Evolutionary conservation across 1,140 invertebrate genomes (phyloP).

Genomic region (Drosophila kurseongensis): DNA sequence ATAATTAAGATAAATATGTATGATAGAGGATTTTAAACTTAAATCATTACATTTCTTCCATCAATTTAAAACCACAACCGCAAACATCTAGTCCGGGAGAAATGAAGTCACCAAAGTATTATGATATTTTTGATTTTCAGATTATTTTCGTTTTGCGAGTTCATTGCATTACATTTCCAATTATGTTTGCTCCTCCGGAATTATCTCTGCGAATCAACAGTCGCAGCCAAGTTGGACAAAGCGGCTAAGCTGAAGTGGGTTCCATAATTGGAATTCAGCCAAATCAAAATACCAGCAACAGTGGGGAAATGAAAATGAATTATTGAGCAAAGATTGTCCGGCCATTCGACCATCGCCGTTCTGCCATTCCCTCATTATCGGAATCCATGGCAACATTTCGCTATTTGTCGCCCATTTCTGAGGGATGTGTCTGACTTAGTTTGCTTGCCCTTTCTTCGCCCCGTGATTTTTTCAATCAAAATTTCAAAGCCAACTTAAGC

Average conservation of each 20-base stretch:
- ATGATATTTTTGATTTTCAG: neutral
- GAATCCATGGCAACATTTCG: constrained; percentile 72
- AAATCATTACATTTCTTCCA: no score
- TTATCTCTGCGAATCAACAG: constrained; percentile 44
- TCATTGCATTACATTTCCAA: constrained; percentile 47
- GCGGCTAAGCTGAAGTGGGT: constrained; percentile 32
- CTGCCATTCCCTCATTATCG: constrained; percentile 50
- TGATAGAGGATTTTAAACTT: no score
- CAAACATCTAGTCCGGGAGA: no score
- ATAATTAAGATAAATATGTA: no score
- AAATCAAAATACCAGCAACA: constrained; percentile 67
- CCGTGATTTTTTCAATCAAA: constrained; percentile 82
- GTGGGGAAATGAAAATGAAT: constrained; percentile 61
- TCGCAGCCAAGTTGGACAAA: constrained; percentile 36
- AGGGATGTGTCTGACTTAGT: constrained; percentile 46
- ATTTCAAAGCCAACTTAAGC: constrained; percentile 81
- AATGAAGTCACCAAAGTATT: neutral
- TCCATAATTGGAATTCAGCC: constrained; percentile 52
- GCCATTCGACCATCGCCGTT: constrained; percentile 4
- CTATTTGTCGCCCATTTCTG: constrained; percentile 69
- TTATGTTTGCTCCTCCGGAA: constrained; percentile 32
- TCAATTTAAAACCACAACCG: neutral
- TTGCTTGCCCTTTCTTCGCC: constrained; percentile 28
- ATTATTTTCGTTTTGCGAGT: constrained; percentile 24
- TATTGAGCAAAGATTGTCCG: constrained; percentile 64